Evolutionary conservation across 2,113 vertebrate species (phyloP), one percentile per base, ranked within the genome.

Genomic region (Neolamprologus toae): DNA sequence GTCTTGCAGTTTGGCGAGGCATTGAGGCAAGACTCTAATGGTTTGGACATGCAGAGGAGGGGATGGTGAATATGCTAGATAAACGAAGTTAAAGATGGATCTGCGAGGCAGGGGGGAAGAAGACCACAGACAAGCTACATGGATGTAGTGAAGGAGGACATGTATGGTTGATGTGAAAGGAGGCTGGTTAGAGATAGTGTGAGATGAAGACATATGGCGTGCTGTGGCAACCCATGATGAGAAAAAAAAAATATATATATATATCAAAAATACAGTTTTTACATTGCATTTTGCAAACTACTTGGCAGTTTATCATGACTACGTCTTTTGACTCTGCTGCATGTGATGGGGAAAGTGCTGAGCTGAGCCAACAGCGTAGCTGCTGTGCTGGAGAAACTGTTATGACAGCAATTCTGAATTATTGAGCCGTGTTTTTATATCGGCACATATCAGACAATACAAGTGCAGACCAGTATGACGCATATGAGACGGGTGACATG

Each of bases 181-280:
- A 76, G 42, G 9, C 16, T 76, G 23, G 37, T 47, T 66, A 76
- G 71, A 26, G 14, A 76, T 17, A 0, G 42, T 17, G 42, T 76
- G 16, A 47, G 40, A 76, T 76, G 9, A 14, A 47, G 3, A 28
- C 68, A 2, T 21, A 42, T 42, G n/a, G 12, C 1, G 12, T 40
- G 11, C 35, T 14, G 35, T 71, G 7, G 12, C 1, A 0, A 71
- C 66, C 66, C 10, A 66, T 37, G 17, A 35, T 63, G 17, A 0
- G 3, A 1, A 1, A 6, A 17, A 49, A 8, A 12, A 42, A 49
- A 3, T 9, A 51, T 2, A 23, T 13, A 3, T 1, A 1, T 7
- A 7, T 4, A 26, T 61, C 59, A n/a, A 12, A 66, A n/a, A 66
- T 37, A 37, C 9, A 61, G 16, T 33, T 61, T 61, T 33, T 61